Base-by-base conservation (phyloP, 2,113 vertebrate genomes). In the Labrus mixtus region DNA sequence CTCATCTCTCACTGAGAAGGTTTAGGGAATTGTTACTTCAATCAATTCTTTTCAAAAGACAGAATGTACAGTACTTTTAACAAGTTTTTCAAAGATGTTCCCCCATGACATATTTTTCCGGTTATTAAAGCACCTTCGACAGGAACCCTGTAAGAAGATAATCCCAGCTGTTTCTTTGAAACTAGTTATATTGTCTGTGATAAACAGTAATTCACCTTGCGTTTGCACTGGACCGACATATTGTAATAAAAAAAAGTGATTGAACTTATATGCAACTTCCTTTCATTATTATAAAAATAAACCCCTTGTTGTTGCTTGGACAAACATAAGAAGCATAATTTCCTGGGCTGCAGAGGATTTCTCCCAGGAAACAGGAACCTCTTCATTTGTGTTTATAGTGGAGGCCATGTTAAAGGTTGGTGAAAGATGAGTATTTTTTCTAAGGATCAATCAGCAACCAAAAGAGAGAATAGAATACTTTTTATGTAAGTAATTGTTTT, bases 331-430 rank as follows among this genome's bases (percentile, higher is more conserved):
- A 61, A 76, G 17, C 54, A 73, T 51, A 0, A 22, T 73, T 74
- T 87, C 79, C 76, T 76, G 62, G 23, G 59, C 23, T 37, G 79
- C 43, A 22, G 29, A 79, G 76, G 78, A 88, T 86, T 82, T 87
- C 63, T 77, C 60, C 11, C 78, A 79, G 89, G 81, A 89, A 87
- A 64, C 76, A 77, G 22, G 5, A 73, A 68, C 51, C 48, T 33
- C 0, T 3, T 73, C 29, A 66, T 70, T 51, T 50, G 41, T 29
- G 41, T 74, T 56, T 59, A 65, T 20, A 57, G 62, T 10, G 1
- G 48, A 46, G 65, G 36, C 10, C 53, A 39, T 7, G 25, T 60
- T 55, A 36, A 68, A 74, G 48, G 10, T 13, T 37, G 22, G 3
- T 43, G 55, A 58, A 46, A 63, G 76, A 64, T 1, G 0, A 63